Evolutionary conservation across 2,888 invertebrate species (phyloP).

Genomic region (Amiota mariae): DNA sequence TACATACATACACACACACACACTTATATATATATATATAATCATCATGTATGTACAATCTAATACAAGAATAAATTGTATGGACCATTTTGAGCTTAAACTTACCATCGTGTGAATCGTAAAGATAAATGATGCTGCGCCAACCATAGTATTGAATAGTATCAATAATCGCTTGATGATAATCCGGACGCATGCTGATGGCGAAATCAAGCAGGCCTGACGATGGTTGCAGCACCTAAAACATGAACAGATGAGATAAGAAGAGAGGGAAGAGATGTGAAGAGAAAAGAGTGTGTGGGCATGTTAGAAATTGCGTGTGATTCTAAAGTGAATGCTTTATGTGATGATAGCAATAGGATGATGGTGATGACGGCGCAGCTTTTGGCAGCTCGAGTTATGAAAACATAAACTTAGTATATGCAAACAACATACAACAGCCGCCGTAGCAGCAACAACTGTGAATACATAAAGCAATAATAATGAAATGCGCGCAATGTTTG

Average conservation of each 20-base stretch:
- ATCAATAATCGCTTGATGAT: constrained; percentile 95
- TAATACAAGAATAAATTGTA: not conserved
- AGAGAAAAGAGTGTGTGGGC: not conserved
- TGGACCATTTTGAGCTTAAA: constrained; percentile 44
- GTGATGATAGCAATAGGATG: not conserved
- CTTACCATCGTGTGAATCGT: constrained; percentile 86
- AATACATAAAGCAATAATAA: constrained; percentile 24
- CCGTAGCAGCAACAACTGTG: not conserved
- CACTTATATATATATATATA: not conserved
- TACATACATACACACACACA: not conserved
- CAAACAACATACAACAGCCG: not conserved
- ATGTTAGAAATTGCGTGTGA: not conserved
- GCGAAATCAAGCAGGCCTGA: constrained; percentile 93
- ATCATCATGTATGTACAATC: not conserved
- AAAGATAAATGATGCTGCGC: constrained; percentile 85
- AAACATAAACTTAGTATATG: constrained; percentile 27
- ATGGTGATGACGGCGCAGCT: not conserved
- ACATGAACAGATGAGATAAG: constrained; percentile 50
- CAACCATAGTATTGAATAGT: constrained; percentile 92
- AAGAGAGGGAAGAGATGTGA: too few relatives aligned
- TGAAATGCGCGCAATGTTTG: constrained; percentile 20
- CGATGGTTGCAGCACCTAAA: constrained; percentile 87
- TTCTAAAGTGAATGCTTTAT: not conserved
- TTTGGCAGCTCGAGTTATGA: constrained; percentile 17
- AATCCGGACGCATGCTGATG: constrained; percentile 95